Conservation (phyloP, 2,797 vertebrate genomes). For the Muscicapa comitata region DNA sequence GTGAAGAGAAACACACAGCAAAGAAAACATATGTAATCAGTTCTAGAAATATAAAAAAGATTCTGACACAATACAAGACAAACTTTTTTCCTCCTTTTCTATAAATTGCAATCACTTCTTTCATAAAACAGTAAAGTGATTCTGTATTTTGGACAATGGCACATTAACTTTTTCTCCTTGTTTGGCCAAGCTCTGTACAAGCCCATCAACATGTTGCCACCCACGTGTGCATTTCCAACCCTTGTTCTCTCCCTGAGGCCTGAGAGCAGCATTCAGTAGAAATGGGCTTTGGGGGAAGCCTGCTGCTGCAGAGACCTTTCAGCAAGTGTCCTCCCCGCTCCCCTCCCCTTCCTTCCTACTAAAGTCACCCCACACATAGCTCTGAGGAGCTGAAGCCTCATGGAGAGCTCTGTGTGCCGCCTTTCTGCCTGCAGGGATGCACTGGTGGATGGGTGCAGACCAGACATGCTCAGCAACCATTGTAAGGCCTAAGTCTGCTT, state of each 20-base stretch:
- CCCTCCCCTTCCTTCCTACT: background rate
- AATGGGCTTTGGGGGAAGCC: background rate
- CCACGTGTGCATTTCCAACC: background rate
- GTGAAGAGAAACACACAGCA: background rate
- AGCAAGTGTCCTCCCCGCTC: accelerated
- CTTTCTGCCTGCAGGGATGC: background rate
- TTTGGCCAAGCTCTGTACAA: background rate
- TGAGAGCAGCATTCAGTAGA: background rate
- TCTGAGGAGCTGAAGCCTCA: background rate
- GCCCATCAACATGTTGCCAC: accelerated
- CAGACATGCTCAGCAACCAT: accelerated
- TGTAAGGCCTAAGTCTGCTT: background rate
- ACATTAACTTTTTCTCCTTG: background rate
- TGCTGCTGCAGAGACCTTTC: background rate
- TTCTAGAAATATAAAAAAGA: background rate
- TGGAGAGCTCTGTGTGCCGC: background rate
- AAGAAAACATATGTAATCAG: background rate
- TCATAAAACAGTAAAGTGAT: background rate
- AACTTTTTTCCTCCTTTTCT: background rate
- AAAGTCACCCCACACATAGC: accelerated
- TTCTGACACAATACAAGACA: background rate
- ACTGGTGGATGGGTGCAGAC: accelerated
- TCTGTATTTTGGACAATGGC: background rate
- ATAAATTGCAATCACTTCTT: background rate
- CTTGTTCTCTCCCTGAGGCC: accelerated